Base-by-base conservation (phyloP, 1,140 invertebrate species). In the Melipona quadrifasciata region DNA sequence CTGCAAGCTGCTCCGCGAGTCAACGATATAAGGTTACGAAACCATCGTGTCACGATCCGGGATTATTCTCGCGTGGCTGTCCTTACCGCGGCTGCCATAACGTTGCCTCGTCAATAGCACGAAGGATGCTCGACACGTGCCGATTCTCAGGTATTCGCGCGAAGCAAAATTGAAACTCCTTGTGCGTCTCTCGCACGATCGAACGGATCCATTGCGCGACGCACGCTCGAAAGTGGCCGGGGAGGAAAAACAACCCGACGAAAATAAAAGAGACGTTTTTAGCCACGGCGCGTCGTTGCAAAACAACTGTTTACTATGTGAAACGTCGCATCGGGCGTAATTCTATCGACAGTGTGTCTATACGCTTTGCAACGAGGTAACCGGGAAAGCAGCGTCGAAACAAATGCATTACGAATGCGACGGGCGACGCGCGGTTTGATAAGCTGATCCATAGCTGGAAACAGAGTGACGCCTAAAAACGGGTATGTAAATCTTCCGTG, bases 401-500 rank as follows among this genome's bases (percentile, higher is more conserved):
- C n/a, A 64, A 73, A 82, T 76, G 34, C 17, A 82, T 75, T 82
- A 82, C 65, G 55, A 31, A 67, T n/a, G 58, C 61, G 19, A 17
- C 24, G 58, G 11, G 19, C 19, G 71, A 14, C 8, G 58, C 58
- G 80, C 64, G 51, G 80, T 67, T 67, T 72, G 80, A 72, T 82
- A 76, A 82, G 80, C 80, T 72, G 80, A 82, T 75, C 34, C 80
- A 76, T 39, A 71, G 70, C 71, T 47, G 39, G 71, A 58, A 81
- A 82, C 71, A 74, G 27, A 31, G 71, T 74, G 80, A 75, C 80
- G 80, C 71, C 27, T 74, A 74, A 82, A 82, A 82, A 82, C 80
- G 65, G 67, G 74, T 82, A 82, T 82, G 74, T 82, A 82, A 82
- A 82, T 82, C 78, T 80, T 84, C 58, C n/a, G 58, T n/a, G 24